Evolutionary conservation across 2,797 vertebrate genomes (phyloP).

Genomic region (Cossypha niveicapilla): DNA sequence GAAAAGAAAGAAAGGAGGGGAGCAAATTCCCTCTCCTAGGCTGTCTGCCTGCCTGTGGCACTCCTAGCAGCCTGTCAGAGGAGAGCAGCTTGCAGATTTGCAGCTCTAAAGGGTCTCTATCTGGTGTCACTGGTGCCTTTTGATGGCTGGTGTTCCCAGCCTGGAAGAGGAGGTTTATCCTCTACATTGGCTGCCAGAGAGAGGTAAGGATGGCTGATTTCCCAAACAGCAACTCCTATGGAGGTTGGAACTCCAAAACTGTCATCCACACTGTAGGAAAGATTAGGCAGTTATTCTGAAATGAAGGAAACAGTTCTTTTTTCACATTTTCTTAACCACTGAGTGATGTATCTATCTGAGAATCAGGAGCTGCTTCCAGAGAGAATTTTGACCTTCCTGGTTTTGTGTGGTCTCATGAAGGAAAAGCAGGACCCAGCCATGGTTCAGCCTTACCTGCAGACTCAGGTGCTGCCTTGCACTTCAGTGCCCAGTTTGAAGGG

Average conservation of each 20-base stretch:
- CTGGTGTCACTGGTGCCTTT: neutral
- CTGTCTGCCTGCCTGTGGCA: neutral
- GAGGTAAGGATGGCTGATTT: neutral
- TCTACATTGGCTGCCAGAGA: neutral
- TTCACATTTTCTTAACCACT: neutral
- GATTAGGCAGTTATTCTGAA: neutral
- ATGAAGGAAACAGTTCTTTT: neutral
- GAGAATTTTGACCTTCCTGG: constrained; percentile 71
- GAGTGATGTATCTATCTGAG: constrained; percentile 76
- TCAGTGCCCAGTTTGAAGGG: constrained; percentile 77
- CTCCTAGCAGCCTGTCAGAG: neutral
- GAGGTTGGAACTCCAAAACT: neutral
- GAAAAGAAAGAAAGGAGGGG: neutral
- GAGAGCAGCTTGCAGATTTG: neutral
- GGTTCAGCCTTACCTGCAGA: constrained; percentile 83
- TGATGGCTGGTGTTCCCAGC: neutral
- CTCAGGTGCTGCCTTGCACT: constrained; percentile 77
- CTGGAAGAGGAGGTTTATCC: neutral
- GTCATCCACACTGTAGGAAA: neutral
- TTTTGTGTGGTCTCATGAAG: constrained; percentile 76
- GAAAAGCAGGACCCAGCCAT: constrained; percentile 84
- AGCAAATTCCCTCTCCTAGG: neutral
- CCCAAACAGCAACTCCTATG: neutral
- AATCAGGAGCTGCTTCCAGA: constrained; percentile 77
- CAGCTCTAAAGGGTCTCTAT: neutral